Base-by-base conservation (phyloP, 2,797 vertebrate species). In the Megaceryle alcyon region DNA sequence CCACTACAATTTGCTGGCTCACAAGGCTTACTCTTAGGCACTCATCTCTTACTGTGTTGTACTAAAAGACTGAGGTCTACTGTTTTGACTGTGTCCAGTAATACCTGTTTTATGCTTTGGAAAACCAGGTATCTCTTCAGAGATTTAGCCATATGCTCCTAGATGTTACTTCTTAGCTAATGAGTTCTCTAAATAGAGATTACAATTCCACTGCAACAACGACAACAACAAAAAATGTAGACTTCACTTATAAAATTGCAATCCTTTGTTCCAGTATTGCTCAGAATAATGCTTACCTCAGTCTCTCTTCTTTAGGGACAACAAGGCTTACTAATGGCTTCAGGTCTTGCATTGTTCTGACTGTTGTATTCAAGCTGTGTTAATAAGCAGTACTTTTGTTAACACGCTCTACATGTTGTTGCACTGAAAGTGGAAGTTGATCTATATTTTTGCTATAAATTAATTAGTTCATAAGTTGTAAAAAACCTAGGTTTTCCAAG, bases 61-160 rank as follows among this genome's bases (percentile, higher is more conserved):
- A 43, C 13, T 25, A 53, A 39, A 82, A 79, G 41, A 29, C 61
- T 46, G 21, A 69, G 61, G 9, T 63, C 59, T 76, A 13, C 53
- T 53, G 13, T 53, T 88, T 71, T 78, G 49, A 56, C 44, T 80
- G 79, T 11, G 31, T 31, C 66, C 82, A 20, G 43, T 70, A 65
- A 79, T 22, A 82, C 72, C 41, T 88, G 61, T 75, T 88, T 79
- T 28, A 78, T 63, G 41, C 46, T 79, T 73, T 75, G 37, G 41
- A 85, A 82, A 75, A 46, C 15, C 20, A 80, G 43, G 79, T 18
- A 70, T 39, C 53, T 66, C 77, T 70, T 79, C 75, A 75, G 53
- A 23, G 77, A 80, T 88, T 93, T 88, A 95, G 72, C 63, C 63
- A 83, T 86, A 79, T 91, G 77, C 31, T 91, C 53, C 72, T 79